Evolutionary conservation across 2,888 invertebrate species (phyloP).

Genomic region (Mesorhabditis belari): DNA sequence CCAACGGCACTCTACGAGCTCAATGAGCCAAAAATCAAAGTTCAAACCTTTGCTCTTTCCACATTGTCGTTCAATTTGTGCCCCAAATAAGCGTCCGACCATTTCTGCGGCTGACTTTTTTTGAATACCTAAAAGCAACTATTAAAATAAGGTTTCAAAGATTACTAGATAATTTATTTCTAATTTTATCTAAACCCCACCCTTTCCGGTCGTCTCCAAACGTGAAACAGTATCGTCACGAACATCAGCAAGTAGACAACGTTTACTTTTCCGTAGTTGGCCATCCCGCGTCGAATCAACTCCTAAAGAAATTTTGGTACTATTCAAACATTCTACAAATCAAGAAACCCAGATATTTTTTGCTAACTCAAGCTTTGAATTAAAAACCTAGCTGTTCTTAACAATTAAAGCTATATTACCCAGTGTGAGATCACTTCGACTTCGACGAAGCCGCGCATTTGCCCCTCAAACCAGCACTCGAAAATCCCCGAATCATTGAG

Average conservation of each 20-base stretch:
- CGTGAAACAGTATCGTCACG: background rate
- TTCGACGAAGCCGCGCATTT: background rate
- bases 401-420: background rate
- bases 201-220: too few species aligned
- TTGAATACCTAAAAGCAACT: background rate
- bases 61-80: background rate
- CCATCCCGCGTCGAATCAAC: too few species aligned
- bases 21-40: background rate
- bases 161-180: too few species aligned
- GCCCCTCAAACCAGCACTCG: background rate
- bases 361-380: too few species aligned
- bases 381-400: background rate
- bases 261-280: background rate
- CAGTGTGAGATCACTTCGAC: background rate
- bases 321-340: too few species aligned
- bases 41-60: background rate
- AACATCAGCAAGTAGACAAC: background rate
- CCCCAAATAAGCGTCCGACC: background rate
- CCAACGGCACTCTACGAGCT: background rate
- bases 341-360: too few species aligned
- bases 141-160: background rate
- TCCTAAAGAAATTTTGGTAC: too few species aligned
- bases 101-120: background rate
- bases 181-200: too few species aligned
- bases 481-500: background rate